phyloP scores from a whole-genome alignment of 2,797 vertebrate genomes.

The Lindbergichthys nudifrons region DNA sequence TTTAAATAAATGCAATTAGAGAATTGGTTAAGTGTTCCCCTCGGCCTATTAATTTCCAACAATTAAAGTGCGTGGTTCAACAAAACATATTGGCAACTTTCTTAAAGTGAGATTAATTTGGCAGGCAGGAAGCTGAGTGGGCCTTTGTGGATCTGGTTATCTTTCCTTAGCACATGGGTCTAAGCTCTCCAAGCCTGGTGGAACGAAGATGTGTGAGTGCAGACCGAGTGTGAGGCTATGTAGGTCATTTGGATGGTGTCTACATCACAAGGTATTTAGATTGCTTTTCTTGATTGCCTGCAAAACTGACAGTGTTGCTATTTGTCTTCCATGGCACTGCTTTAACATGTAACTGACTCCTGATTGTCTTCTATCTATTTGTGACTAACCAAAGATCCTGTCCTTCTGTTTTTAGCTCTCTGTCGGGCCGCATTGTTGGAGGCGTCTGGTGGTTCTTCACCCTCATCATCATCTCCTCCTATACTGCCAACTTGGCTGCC shows the following conservation, averaged over 20 bases:
- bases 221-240: constrained; percentile 71
- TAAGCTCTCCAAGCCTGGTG: constrained; percentile 72
- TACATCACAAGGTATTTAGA: constrained; percentile 61
- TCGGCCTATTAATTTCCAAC: constrained; percentile 76
- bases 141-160: constrained; percentile 80
- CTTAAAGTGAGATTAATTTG: constrained; percentile 82
- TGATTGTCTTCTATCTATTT: constrained; percentile 4
- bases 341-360: constrained; percentile 15
- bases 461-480: constrained; percentile 99
- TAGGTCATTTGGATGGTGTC: constrained; percentile 66
- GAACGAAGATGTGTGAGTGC: constrained; percentile 58
- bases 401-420: constrained; percentile 85
- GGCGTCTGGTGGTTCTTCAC: constrained; percentile 99
- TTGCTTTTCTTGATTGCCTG: constrained; percentile 57
- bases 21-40: constrained; percentile 68
- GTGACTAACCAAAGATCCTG: constrained; percentile 12
- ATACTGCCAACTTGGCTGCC: constrained; percentile 98
- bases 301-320: constrained; percentile 30
- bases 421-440: constrained; percentile 97
- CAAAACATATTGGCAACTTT: constrained; percentile 79
- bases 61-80: constrained; percentile 75
- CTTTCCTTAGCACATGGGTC: constrained; percentile 78
- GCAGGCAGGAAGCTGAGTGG: constrained; percentile 71
- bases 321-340: constrained; percentile 10
- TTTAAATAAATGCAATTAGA: constrained; percentile 70